Evolutionary conservation across 2,888 invertebrate species (phyloP), one percentile per base, ranked within the genome.

Genomic region (Eupelmus urozonus): DNA sequence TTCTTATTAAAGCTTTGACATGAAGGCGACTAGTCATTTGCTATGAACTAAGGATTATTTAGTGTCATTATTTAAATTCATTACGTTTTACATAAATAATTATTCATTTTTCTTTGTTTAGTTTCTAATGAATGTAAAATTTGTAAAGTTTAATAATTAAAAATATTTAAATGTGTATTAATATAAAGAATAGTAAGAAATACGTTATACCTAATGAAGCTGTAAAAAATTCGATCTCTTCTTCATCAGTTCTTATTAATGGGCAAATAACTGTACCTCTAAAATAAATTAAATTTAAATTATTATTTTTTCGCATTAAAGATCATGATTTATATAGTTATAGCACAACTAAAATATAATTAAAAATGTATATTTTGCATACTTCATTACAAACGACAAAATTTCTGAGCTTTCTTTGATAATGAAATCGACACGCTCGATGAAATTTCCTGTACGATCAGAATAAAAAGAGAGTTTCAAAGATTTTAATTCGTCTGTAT

Each of bases 231-330:
- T 45, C 11, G 3, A 79, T 25, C 13, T 66, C 23, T 2, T 55
- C 25, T 0, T 23, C 7, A 16, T 70, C 29, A 1, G 29, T n/a
- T 18, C 25, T 42, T 1, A 55, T 13, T 13, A 80, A 3, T 2
- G 94, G 94, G 83, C 92, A 93, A 73, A 93, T 89, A 1, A 93
- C 91, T 85, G 91, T 91, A 18, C 94, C 94, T 83, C 94, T 94
- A 87, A 79, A 91, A 90, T 77, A 76, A 55, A 16, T 45, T 7
- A 4, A 2, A 45, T 13, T 16, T 59, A 11, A 29, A 34, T 49
- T 59, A 45, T 49, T 55, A 42, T 45, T 55, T 29, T 16, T 65
- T 13, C 16, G n/a, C n/a, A n/a, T n/a, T n/a, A n/a, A n/a, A n/a
- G n/a, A n/a, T n/a, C n/a, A n/a, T n/a, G n/a, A n/a, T n/a, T n/a